These are phyloP conservation scores for Aplocera efformata DNA, from an alignment of 2,888 invertebrate species.

Conservation along the genomic window DNA sequence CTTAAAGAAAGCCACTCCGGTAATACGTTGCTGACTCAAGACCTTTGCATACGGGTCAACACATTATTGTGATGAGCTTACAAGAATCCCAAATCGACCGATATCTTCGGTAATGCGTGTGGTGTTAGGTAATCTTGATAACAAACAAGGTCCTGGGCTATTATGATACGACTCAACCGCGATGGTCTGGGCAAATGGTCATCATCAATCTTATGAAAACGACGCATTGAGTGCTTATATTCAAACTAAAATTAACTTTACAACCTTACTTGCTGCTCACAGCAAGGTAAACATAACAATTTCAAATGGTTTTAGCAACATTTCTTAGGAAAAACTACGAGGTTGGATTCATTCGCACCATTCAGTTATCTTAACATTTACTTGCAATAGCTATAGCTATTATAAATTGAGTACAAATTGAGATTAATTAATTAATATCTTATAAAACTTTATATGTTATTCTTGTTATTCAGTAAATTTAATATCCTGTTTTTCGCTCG, in stretches of 20 bases:
- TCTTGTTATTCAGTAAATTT: slow-evolving; percentile 1
- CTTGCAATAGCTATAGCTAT: no score
- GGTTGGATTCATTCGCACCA: no score
- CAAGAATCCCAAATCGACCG: slow-evolving; percentile 40
- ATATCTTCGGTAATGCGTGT: slow-evolving; percentile 30
- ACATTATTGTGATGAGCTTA: slow-evolving; percentile 54
- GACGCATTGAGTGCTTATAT: not conserved
- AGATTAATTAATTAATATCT: not conserved
- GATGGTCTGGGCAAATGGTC: slow-evolving; percentile 19
- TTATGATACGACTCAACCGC: slow-evolving; percentile 17
- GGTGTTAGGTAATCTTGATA: slow-evolving; percentile 25
- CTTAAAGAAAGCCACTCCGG: slow-evolving; percentile 35
- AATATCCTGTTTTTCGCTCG: no score
- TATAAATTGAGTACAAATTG: no score
- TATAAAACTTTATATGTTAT: slow-evolving; percentile 5
- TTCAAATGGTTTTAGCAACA: no score
- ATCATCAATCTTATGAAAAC: slow-evolving; percentile 12
- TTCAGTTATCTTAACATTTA: no score
- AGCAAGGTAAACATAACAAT: no score
- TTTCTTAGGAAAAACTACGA: no score
- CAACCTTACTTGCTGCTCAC: no score
- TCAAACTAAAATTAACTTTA: not conserved
- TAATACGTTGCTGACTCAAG: slow-evolving; percentile 49
- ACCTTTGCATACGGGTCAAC: slow-evolving; percentile 60
- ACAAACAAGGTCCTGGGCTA: slow-evolving; percentile 25